Evolutionary conservation across 2,113 vertebrate genomes (phyloP), one percentile per base, ranked within the genome.

Genomic region (Oncorhynchus clarkii): DNA sequence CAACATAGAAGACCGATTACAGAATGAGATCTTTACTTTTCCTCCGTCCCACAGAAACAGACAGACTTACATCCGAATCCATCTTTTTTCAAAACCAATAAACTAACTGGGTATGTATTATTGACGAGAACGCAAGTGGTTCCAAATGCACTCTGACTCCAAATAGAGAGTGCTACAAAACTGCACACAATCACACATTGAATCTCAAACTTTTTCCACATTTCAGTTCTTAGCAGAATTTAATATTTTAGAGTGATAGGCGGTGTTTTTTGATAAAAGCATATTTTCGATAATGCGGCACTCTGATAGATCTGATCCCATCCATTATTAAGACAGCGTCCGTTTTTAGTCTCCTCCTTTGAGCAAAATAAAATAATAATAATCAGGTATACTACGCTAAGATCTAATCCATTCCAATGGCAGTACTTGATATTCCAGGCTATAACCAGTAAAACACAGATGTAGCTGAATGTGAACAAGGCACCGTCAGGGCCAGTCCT

Each of bases 341-440:
- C 87, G 89, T 90, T 93, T 93, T 91, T 92, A 91, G 90, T 88
- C 80, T 80, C 67, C 79, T 79, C 65, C 91, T 92, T 91, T 92
- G 90, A 93, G 89, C 89, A 89, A 92, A 93, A 92, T 93, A 90
- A 92, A 93, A 93, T 90, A 90, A 90, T 91, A 90, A 89, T 91
- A 92, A 89, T 92, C 91, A 82, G 91, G 88, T 83, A 90, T 89
- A 91, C 92, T 91, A 91, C 83, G 65, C 48, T 70, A 39, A 39
- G 13, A 81, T 70, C 45, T 69, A 20, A 82, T 84, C 81, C 49
- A 72, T 86, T 88, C 82, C 82, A 87, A 39, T 39, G 39, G 8
- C 39, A 39, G 39, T 9, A 39, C 39, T 9, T 39, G 49, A 51
- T 51, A 51, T 51, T 51, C 14, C 14, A 4, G 12, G 9, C 49